Percentiles rank a stretch among this genome's conserved stretches.
phyloP scores from a whole-genome alignment of 2,888 invertebrate genomes.

The Aphidoletes aphidimyza region DNA sequence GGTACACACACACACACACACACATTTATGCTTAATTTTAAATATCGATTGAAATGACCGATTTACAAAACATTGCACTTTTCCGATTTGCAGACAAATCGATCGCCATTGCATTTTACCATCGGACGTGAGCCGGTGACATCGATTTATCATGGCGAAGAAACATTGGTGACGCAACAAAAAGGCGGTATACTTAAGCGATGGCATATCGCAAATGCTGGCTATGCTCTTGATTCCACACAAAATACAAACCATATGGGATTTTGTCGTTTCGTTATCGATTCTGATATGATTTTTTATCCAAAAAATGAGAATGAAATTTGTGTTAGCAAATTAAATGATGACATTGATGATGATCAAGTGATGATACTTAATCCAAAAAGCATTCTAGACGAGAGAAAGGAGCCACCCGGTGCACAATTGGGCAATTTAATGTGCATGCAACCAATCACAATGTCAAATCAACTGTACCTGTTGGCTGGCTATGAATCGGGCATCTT shows the following conservation, averaged over 20 bases:
- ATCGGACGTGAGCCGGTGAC: slow-evolving; percentile 69
- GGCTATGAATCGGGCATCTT: slow-evolving; percentile 81
- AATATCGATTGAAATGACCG: background rate
- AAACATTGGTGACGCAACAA: slow-evolving; percentile 76
- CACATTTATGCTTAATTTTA: slow-evolving; percentile 45
- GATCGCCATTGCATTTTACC: slow-evolving; percentile 74
- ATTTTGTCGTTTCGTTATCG: slow-evolving; percentile 75
- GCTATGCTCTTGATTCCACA: slow-evolving; percentile 71
- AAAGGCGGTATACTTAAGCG: slow-evolving; percentile 77
- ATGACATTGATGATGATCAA: slow-evolving; percentile 64
- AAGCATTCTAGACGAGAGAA: background rate
- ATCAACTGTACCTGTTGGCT: slow-evolving; percentile 71
- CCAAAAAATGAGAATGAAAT: slow-evolving; percentile 71
- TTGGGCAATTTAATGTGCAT: slow-evolving; percentile 71
- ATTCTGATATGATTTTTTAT: slow-evolving; percentile 73
- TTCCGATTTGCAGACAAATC: slow-evolving; percentile 72
- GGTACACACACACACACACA: too few relatives aligned
- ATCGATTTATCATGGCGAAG: slow-evolving; percentile 68
- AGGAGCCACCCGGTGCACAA: slow-evolving; percentile 60
- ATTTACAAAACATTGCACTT: slow-evolving; percentile 42
- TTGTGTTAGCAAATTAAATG: slow-evolving; percentile 64
- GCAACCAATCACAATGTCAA: slow-evolving; percentile 66
- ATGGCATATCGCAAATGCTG: slow-evolving; percentile 72
- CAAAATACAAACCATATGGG: slow-evolving; percentile 74
- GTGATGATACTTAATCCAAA: slow-evolving; percentile 64